Evolutionary conservation across 1,140 invertebrate species (phyloP), one percentile per base, ranked within the genome.

Genomic region (Matsumurasca onukii): DNA sequence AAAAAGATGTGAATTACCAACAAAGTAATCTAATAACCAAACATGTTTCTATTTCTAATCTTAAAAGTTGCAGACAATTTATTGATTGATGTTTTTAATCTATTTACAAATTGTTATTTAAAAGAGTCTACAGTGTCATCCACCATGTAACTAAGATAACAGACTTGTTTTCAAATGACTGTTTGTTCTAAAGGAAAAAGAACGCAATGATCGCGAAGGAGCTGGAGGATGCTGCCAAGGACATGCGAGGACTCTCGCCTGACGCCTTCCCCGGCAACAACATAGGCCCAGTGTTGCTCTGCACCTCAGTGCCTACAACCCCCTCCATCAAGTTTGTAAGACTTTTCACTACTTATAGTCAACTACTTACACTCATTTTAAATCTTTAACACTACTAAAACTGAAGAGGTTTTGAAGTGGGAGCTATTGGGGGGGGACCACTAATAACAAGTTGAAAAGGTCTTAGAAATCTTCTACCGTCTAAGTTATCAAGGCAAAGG

Each of bases 191-290:
- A 82, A 95, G 92, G 79, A 91, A 92, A 82, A 86, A 89, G 77
- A 91, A 93, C 79, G 91, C 90, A 63, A 91, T 90, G 80, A 84
- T 97, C 77, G 89, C 92, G 78, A 91, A 93, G 80, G 94, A 98
- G 74, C 81, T 98, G 30, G 94, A 95, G 81, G 95, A 98, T 77
- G 95, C 95, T 17, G 94, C 92, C 9, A 84, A 82, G 74, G 90
- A 92, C 71, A 85, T 83, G 20, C 79, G 82, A 72, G 80, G 81
- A 22, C 69, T 83, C 48, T 84, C 81, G 68, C 81, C 83, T 2
- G 86, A 86, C 74, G 77, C 78, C 34, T 45, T 77, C 15, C n/a
- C 71, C 25, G 82, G 82, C 67, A 86, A 88, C 76, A 78, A 81
- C 12, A 73, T 79, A 27, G 82, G 83, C 51, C 77, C 80, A 31